Conservation (phyloP, 2,797 vertebrate species). For the Mus minutoides region DNA sequence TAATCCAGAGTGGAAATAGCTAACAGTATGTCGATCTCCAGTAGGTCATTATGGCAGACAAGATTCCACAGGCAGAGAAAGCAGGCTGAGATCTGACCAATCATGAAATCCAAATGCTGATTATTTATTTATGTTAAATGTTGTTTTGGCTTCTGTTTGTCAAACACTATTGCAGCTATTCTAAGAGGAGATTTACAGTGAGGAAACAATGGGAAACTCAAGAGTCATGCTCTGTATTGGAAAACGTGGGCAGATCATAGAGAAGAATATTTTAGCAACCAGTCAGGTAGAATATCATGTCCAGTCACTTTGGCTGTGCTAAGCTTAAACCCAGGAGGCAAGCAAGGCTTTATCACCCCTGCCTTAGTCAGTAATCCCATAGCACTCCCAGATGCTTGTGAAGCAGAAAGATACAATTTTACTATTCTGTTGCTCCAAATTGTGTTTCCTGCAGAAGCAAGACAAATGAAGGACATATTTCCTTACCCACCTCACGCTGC, state of each 20-base stretch:
- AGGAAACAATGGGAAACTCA: slow-evolving; percentile 44
- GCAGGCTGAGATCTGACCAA: slow-evolving; percentile 61
- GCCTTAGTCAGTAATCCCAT: slow-evolving; percentile 51
- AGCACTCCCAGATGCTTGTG: neutral
- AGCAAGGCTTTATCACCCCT: neutral
- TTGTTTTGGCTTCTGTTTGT: slow-evolving; percentile 60
- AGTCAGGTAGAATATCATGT: slow-evolving; percentile 38
- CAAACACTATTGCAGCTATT: slow-evolving; percentile 13
- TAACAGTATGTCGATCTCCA: slow-evolving; percentile 72
- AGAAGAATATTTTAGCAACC: slow-evolving; percentile 39
- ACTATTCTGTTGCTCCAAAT: slow-evolving; percentile 56
- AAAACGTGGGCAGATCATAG: rapidly evolving
- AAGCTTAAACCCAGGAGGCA: neutral
- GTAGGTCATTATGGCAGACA: slow-evolving; percentile 64
- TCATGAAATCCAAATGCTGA: slow-evolving; percentile 58
- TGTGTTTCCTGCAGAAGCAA: slow-evolving; percentile 57
- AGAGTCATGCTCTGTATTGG: slow-evolving; percentile 10
- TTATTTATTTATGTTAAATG: slow-evolving; percentile 78
- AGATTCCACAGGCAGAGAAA: slow-evolving; percentile 66
- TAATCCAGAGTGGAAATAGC: neutral
- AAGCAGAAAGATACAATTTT: slow-evolving; percentile 40
- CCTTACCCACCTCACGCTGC: slow-evolving; percentile 62
- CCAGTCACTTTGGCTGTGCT: neutral
- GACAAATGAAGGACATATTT: slow-evolving; percentile 63
- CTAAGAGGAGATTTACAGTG: neutral